A percentile compares a stretch with the other conserved stretches of the same genome.
Evolutionary conservation across 2,113 vertebrate species (phyloP).

Genomic region (Ardeotis arabs): DNA sequence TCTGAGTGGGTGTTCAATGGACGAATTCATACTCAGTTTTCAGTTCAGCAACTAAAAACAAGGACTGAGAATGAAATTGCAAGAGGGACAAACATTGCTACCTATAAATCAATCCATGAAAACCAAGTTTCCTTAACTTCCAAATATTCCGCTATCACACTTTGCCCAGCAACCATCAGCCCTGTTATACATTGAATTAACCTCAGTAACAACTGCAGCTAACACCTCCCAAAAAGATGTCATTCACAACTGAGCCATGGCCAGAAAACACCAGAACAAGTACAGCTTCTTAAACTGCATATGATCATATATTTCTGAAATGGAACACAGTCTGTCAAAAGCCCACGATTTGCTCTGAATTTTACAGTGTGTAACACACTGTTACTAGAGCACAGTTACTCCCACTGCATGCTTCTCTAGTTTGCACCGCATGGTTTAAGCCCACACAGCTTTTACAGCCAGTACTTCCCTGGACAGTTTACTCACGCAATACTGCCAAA

Average conservation of each 20-base stretch:
- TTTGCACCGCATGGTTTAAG: neutral
- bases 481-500: neutral
- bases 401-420: conserved; percentile 8
- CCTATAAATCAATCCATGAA: neutral
- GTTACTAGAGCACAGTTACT: conserved; percentile 28
- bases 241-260: neutral
- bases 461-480: neutral
- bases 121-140: neutral
- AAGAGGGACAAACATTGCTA: neutral
- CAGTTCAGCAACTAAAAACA: neutral
- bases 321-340: conserved; percentile 24
- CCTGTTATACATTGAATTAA: neutral
- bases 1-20: neutral
- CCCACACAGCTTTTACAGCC: conserved; percentile 12
- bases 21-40: neutral
- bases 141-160: neutral
- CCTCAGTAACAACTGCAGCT: neutral
- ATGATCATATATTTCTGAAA: neutral
- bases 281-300: neutral
- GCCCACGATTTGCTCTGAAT: neutral
- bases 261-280: conserved; percentile 8
- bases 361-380: neutral
- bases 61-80: neutral
- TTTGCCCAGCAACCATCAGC: neutral
- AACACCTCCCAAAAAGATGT: neutral